phyloP scores from a whole-genome alignment of 2,888 invertebrate genomes.

The Hypena proboscidalis region DNA sequence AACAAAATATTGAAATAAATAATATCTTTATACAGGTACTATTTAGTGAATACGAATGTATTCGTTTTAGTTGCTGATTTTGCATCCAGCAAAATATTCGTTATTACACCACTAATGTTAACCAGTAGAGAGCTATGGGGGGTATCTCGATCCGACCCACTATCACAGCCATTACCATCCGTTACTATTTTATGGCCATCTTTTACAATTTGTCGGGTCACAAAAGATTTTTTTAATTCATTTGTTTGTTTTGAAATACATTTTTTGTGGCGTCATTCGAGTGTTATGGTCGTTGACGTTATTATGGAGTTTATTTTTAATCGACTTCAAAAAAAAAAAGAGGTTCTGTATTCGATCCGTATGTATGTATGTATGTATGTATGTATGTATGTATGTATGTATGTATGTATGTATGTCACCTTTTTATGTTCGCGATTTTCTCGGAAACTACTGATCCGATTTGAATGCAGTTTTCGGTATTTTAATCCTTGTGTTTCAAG shows the following conservation, averaged over 20 bases:
- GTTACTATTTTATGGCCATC: constrained; percentile 61
- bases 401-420: too few species aligned
- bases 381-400: too few species aligned
- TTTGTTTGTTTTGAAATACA: constrained; percentile 41
- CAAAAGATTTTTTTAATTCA: constrained; percentile 38
- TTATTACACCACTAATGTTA: constrained; percentile 31
- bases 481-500: too few species aligned
- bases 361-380: too few species aligned
- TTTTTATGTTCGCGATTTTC: too few species aligned
- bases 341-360: too few species aligned
- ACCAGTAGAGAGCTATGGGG: constrained; percentile 40
- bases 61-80: too few species aligned
- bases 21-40: too few species aligned
- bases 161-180: constrained; percentile 56
- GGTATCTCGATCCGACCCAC: constrained; percentile 38
- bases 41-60: too few species aligned
- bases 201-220: constrained; percentile 52
- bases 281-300: constrained; percentile 28
- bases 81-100: neutral
- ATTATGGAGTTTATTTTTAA: constrained; percentile 36
- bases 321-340: constrained; percentile 17
- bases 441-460: too few species aligned
- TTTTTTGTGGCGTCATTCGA: constrained; percentile 23
- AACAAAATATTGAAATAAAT: too few species aligned
- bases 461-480: too few species aligned